Evolutionary conservation across 2,797 vertebrate genomes (phyloP), one percentile per base, ranked within the genome.

Genomic region (Sebastes aleutianus): DNA sequence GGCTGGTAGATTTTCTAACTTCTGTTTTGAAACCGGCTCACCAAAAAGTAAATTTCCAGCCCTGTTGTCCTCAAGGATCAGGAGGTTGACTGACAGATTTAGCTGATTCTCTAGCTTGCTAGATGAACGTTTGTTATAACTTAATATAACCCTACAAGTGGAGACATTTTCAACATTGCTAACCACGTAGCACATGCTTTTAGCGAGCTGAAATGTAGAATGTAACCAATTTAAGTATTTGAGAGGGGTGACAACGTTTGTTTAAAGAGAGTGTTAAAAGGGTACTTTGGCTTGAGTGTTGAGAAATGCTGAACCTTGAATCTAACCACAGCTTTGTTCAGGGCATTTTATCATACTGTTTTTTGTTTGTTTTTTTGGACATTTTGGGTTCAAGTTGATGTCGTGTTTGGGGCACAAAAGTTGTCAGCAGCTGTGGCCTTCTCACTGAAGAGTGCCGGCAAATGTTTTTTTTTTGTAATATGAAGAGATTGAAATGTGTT

Each of bases 151-250:
- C 54, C 24, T 22, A 39, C 63, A 76, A 8, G 47, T 80, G 76
- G 70, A 85, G 77, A 64, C 43, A 13, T 86, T 76, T 78, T 79
- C 68, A 57, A 62, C 50, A 14, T 66, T n/a, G 61, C 72, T 88
- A 73, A 87, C 66, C 65, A 67, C 6, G 24, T 88, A 85, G 80
- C 76, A 78, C 69, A 67, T 3, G 65, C 69, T 79, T 86, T 58
- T 90, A 87, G 74, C 2, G 2, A 73, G 74, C 66, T 78, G 72
- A 90, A 79, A 71, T n/a, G 47, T 90, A 91, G 85, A 91, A 80
- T 87, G 79, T 88, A 85, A 87, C 57, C 20, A 72, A 56, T 64
- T 77, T 50, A 69, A 76, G 59, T 75, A 36, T 80, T 83, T 71
- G 39, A 80, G 50, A 64, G 70, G 61, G 43, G 58, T 69, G 61